Percentiles rank a stretch among this genome's conserved stretches.
These are phyloP conservation scores for Archocentrus centrarchus DNA, from an alignment of 2,113 vertebrate species.

Conservation along the genomic window DNA sequence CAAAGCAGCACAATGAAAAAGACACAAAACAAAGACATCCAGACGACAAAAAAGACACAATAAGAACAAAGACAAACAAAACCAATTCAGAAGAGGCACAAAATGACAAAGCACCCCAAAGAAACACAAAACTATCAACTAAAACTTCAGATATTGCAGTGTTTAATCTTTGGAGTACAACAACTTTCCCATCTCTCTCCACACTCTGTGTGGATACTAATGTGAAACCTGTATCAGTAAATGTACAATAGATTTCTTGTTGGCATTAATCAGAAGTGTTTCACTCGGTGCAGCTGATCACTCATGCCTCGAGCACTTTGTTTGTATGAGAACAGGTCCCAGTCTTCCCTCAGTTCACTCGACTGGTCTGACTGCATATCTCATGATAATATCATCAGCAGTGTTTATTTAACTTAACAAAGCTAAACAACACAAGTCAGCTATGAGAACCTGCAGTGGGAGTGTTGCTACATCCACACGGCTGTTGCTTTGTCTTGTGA, in stretches of 20 bases:
- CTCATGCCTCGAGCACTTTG: background rate
- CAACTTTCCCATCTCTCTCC: background rate
- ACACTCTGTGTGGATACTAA: background rate
- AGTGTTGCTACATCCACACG: background rate
- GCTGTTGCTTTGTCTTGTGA: too few species aligned
- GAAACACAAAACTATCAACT: background rate
- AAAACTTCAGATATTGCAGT: background rate
- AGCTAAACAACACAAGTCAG: background rate
- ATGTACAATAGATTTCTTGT: background rate
- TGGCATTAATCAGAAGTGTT: background rate
- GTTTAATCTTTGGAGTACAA: background rate
- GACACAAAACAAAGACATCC: background rate
- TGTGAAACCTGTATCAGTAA: background rate
- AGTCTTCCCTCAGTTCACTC: background rate
- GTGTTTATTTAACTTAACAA: background rate
- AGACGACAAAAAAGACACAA: background rate
- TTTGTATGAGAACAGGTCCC: conserved; percentile 4
- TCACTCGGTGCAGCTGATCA: background rate
- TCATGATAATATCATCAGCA: background rate
- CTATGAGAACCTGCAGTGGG: background rate
- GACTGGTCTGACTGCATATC: conserved; percentile 40
- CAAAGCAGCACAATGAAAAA: background rate
- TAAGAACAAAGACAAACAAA: too few species aligned
- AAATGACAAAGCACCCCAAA: too few species aligned
- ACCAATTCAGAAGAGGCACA: too few species aligned